Evolutionary conservation across 2,797 vertebrate genomes (phyloP).

Genomic region (Diglossa cyanea): DNA sequence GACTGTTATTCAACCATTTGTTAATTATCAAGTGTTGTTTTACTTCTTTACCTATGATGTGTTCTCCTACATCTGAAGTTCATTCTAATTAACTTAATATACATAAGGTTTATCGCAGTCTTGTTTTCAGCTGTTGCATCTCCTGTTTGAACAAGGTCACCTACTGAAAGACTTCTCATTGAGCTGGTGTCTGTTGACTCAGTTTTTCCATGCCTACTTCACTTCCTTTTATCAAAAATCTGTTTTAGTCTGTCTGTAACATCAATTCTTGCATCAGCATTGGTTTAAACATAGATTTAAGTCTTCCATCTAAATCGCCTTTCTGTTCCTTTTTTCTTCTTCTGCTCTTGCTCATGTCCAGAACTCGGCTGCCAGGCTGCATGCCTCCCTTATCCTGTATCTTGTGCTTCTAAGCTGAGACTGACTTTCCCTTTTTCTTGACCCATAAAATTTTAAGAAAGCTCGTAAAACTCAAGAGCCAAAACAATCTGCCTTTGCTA

Average conservation of each 20-base stretch:
- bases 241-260: background rate
- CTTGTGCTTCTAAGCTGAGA: background rate
- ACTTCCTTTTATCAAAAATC: background rate
- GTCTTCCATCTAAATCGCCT: background rate
- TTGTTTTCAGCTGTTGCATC: background rate
- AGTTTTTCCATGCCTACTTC: background rate
- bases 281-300: background rate
- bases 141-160: background rate
- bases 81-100: background rate
- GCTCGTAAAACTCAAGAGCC: background rate
- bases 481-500: background rate
- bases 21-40: background rate
- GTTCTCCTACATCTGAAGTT: background rate
- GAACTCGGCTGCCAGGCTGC: background rate
- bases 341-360: background rate
- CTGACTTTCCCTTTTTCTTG: background rate
- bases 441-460: background rate
- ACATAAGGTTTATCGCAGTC: background rate
- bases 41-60: background rate
- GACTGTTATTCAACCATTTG: background rate
- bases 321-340: background rate
- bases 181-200: background rate
- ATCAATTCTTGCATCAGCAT: background rate
- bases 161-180: background rate
- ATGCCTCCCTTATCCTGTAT: background rate